Base-by-base conservation (phyloP, 2,888 invertebrate genomes). In the Sarcophaga variegata region DNA sequence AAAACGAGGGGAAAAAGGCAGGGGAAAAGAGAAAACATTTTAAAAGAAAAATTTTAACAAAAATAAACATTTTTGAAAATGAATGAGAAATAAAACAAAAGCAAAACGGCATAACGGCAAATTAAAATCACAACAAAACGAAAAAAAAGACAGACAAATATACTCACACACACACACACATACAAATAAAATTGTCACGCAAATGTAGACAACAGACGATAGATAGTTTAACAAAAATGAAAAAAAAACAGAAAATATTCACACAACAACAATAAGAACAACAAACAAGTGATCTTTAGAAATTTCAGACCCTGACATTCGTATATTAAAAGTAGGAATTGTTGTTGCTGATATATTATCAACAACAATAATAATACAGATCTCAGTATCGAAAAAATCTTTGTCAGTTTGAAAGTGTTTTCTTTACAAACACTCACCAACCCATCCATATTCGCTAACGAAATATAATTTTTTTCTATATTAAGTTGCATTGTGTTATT, bases 221-320 rank as follows among this genome's bases (percentile, higher is more conserved):
- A 84, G 12, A 77, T 60, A 37, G 37, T 2, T 2, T 47, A 79
- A 22, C 3, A 71, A n/a, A 60, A 77, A 71, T 59, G 70, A 25
- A 59, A 85, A 63, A 72, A 63, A 14, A 78, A 66, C 17, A 76
- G 14, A 37, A 37, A 8, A 37, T 37, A 37, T 37, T 37, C 63
- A 49, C 62, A 60, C 64, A 49, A 45, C 37, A 37, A 37, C 37
- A 37, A 37, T 10, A 37, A 37, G 37, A 37, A 37, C 37, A 37
- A 37, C 8, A 37, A 37, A 37, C 37, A 37, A 37, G 37, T 37
- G 37, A 37, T 37, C 37, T 37, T 74, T 37, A 74, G 27, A 76
- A 81, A 67, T 67, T 60, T 79, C 79, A 79, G 75, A 67, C 81
- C 83, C 75, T 81, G 87, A 81, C 84, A 81, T 87, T 84, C 75